phyloP scores from a whole-genome alignment of 2,888 invertebrate species.

The Tuta absoluta region DNA sequence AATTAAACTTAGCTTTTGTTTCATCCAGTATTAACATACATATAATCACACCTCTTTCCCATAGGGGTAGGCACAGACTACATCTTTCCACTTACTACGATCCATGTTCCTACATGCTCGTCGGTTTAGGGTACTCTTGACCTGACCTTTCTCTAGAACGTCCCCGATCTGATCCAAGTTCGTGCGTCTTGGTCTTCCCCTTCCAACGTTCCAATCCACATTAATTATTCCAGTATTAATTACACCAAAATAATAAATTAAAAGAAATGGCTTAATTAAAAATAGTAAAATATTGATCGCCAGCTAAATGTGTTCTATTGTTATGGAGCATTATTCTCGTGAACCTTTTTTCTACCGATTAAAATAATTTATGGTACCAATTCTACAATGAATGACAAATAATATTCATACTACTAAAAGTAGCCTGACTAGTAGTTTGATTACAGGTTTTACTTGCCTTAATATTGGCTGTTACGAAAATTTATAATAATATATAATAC shows the following conservation, averaged over 20 bases:
- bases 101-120: too few species aligned
- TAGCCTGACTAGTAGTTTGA: slow-evolving; percentile 30
- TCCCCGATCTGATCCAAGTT: too few species aligned
- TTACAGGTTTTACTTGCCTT: slow-evolving; percentile 75
- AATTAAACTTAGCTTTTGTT: not conserved
- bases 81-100: too few species aligned
- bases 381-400: slow-evolving; percentile 16
- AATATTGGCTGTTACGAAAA: slow-evolving; percentile 62
- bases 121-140: too few species aligned
- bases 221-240: too few species aligned
- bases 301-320: not conserved
- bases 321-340: not conserved
- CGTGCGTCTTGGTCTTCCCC: too few species aligned
- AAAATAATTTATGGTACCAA: not conserved
- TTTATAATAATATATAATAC: slow-evolving; percentile 41
- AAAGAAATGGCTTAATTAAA: not conserved
- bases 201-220: too few species aligned
- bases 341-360: not conserved
- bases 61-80: too few species aligned
- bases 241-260: not conserved
- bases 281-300: not conserved
- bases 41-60: too few species aligned
- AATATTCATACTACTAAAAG: slow-evolving; percentile 11
- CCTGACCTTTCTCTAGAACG: too few species aligned
- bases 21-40: not conserved